Base-by-base conservation (phyloP, 1,140 invertebrate genomes). In the Pseudomyrmex dendroicus region DNA sequence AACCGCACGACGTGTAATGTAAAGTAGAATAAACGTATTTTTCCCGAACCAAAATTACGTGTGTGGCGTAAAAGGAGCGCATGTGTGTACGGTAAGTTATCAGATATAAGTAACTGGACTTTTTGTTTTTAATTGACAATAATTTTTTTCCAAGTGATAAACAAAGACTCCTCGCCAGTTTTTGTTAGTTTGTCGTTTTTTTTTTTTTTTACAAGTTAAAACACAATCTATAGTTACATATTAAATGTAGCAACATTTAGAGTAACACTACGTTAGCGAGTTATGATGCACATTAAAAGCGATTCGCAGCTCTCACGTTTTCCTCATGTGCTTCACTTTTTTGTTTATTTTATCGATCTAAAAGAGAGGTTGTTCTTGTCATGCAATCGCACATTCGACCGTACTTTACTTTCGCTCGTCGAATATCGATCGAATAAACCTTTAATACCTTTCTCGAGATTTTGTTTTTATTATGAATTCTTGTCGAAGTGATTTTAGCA, bases 261-360 rank as follows among this genome's bases (percentile, higher is more conserved):
- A 84, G 83, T 88, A 89, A 86, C 68, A 88, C 80, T 88, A 88
- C 86, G 84, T 84, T 35, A 89, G 87, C 87, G 86, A 88, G 86
- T 88, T 74, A 89, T 72, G 78, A 88, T 85, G 87, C 86, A 89
- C 87, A 89, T 89, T 89, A 89, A 89, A 89, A 89, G 87, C 87
- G 84, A 85, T 83, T 83, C 66, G 52, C 70, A 59, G 85, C 76
- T 83, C 61, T 83, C 80, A 20, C 44, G 35, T 72, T 62, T 10
- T 77, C 0, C 13, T 22, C 15, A 20, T 73, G 22, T 78, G 35
- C 63, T 44, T 63, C 22, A 17, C 35, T 61, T 10, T 3, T 44
- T 22, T 67, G 15, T 35, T 35, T 35, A 50, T 80, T 12, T 56
- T 10, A 20, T 57, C 44, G 76, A 59, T 70, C 57, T 61, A 70